phyloP scores from a whole-genome alignment of 37 sponge, comb jelly and placozoan species.

The Halisarca cf. caerulea region DNA sequence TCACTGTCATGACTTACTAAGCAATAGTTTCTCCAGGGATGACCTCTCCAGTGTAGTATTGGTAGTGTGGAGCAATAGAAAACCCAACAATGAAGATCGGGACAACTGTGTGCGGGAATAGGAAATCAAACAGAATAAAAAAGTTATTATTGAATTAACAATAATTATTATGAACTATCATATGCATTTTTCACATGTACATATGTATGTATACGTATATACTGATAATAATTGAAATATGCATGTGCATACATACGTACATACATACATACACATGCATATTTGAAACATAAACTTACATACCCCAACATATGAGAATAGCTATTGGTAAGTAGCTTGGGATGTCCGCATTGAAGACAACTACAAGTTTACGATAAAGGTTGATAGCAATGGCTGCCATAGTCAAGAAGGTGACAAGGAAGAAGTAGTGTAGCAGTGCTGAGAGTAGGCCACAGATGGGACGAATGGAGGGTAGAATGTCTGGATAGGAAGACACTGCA shows the following conservation, averaged over 20 bases:
- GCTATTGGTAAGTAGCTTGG: slow-evolving; percentile 8
- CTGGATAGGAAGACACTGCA: neutral
- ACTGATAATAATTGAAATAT: too few species aligned
- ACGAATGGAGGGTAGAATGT: neutral
- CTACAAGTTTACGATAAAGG: neutral
- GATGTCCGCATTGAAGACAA: slow-evolving; percentile 9
- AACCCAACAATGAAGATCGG: slow-evolving; percentile 7
- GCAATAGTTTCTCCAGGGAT: too few species aligned
- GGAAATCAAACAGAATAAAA: neutral
- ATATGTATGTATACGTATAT: too few species aligned
- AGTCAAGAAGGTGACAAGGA: neutral
- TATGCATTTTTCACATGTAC: too few species aligned
- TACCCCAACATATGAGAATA: neutral
- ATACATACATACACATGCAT: neutral
- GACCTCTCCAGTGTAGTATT: neutral
- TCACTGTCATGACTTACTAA: too few species aligned
- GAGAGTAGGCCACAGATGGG: neutral
- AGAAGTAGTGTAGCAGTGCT: slow-evolving; percentile 15
- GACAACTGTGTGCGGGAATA: neutral
- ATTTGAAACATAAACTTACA: neutral
- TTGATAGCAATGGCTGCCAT: slow-evolving; percentile 10
- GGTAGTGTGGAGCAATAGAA: slow-evolving; percentile 1
- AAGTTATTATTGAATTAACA: neutral
- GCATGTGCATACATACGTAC: neutral
- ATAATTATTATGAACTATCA: too few species aligned